These are phyloP conservation scores for Tragelaphus imberbis DNA, from an alignment of 2,113 vertebrate species.

Conservation along the genomic window DNA sequence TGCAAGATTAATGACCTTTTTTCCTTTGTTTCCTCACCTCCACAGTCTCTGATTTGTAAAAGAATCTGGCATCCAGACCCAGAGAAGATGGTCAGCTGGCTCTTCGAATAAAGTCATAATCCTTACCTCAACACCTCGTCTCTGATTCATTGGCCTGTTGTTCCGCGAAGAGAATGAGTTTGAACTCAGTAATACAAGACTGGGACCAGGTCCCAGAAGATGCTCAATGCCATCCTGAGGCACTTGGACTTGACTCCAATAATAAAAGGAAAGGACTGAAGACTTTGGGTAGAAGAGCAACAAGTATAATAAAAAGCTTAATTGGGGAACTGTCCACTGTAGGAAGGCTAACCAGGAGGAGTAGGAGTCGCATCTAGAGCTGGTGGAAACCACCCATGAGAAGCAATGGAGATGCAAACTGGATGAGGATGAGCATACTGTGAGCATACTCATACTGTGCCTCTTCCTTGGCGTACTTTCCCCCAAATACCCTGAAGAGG, in stretches of 20 bases:
- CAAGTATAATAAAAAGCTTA: not conserved
- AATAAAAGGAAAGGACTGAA: not conserved
- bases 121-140: no score
- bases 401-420: not conserved
- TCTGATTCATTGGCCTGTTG: not conserved
- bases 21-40: not conserved
- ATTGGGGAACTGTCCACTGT: no score
- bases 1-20: not conserved
- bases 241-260: not conserved
- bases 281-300: not conserved
- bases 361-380: fast-evolving
- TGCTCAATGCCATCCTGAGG: not conserved
- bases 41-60: not conserved
- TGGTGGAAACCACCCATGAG: fast-evolving
- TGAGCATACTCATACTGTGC: no score
- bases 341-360: not conserved
- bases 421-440: not conserved
- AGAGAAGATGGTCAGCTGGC: not conserved
- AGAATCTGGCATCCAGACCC: not conserved
- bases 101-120: no score
- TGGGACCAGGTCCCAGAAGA: not conserved
- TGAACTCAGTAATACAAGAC: not conserved
- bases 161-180: not conserved
- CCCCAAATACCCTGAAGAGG: not conserved
- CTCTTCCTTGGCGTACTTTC: no score